Percentiles rank a stretch among this genome's conserved stretches.
These are phyloP conservation scores for Amphiprion percula DNA, from an alignment of 2,113 vertebrate species.

Conservation along the genomic window DNA sequence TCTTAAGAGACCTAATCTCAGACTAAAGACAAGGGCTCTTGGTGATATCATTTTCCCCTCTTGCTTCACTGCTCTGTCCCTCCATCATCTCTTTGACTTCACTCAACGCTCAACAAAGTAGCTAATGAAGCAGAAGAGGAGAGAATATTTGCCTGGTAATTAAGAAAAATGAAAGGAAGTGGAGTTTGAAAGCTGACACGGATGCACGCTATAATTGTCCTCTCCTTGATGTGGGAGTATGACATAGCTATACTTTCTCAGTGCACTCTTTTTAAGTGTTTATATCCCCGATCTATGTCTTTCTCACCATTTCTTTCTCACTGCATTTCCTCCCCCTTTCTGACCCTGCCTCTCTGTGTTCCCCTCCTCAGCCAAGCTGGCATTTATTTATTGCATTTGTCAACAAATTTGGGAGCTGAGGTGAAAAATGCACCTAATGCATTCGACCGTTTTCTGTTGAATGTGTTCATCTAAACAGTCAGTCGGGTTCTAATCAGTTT, in stretches of 20 bases:
- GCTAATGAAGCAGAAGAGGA: constrained; percentile 83
- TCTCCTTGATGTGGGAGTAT: constrained; percentile 65
- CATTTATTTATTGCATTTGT: constrained; percentile 22
- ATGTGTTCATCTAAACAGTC: not conserved
- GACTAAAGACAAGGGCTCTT: constrained; percentile 69
- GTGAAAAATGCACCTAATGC: constrained; percentile 3
- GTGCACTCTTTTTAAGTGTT: constrained; percentile 27
- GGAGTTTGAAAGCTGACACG: constrained; percentile 77
- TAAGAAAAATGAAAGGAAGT: constrained; percentile 86
- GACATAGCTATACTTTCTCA: constrained; percentile 56
- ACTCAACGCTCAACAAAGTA: constrained; percentile 84
- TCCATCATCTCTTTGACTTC: constrained; percentile 84
- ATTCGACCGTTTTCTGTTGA: constrained; percentile 2
- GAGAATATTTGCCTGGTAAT: constrained; percentile 83
- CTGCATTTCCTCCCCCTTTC: not conserved
- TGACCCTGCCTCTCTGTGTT: not conserved
- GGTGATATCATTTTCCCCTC: constrained; percentile 61
- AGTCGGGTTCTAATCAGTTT: not conserved
- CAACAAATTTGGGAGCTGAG: not conserved
- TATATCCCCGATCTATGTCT: constrained; percentile 9
- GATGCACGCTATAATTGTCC: constrained; percentile 80
- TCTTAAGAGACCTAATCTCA: constrained; percentile 70
- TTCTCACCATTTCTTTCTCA: constrained; percentile 18
- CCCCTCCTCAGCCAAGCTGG: not conserved
- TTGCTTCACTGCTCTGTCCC: constrained; percentile 73